These are phyloP conservation scores for Spizaetus ornatus DNA, from an alignment of 2,113 vertebrate species.

Conservation along the genomic window DNA sequence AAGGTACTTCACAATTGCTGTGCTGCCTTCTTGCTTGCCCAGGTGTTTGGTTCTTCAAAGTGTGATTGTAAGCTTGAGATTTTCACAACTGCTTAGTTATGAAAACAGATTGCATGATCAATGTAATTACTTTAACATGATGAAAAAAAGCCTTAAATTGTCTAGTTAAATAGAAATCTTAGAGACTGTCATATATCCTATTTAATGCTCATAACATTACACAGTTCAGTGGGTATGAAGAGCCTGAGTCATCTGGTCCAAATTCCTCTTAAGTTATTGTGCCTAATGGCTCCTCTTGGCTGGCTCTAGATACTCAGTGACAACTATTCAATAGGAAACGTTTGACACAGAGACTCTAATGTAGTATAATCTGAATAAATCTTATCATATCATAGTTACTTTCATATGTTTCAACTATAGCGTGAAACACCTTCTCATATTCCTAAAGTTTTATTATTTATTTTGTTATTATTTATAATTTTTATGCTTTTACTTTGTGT, in stretches of 20 bases:
- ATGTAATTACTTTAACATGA: not conserved
- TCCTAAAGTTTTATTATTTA: not conserved
- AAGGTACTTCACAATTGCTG: not conserved
- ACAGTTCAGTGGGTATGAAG: not conserved
- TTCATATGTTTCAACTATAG: not conserved
- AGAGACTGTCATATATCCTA: not conserved
- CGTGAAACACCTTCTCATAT: not conserved
- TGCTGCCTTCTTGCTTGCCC: not conserved
- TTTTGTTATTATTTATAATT: not conserved
- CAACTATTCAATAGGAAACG: not conserved
- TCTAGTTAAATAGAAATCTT: not conserved
- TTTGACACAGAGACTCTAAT: not conserved
- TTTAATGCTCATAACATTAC: not conserved
- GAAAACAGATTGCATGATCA: not conserved
- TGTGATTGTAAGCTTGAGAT: not conserved
- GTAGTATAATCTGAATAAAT: not conserved
- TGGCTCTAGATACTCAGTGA: not conserved
- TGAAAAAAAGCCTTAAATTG: not conserved
- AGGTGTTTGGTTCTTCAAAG: not conserved
- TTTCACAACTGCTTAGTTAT: not conserved
- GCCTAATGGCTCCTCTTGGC: not conserved
- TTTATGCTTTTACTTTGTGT: not conserved
- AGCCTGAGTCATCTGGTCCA: not conserved
- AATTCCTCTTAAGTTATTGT: not conserved
- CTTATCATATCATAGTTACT: not conserved